These are phyloP conservation scores for Eubasilissa splendida DNA, from an alignment of 2,888 invertebrate species.

Conservation along the genomic window DNA sequence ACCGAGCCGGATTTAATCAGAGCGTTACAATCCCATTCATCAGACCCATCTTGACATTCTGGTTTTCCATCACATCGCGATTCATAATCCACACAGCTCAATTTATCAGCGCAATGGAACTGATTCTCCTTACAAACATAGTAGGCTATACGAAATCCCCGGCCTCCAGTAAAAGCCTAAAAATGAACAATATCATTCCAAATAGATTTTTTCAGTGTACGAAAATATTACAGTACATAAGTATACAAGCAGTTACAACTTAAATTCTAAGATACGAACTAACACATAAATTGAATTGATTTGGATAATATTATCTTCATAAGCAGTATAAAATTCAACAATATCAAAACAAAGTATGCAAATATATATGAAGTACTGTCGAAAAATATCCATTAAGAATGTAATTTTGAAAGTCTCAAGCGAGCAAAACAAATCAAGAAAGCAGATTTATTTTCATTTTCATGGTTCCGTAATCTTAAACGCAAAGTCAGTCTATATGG, in stretches of 20 bases:
- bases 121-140: slow-evolving; percentile 47
- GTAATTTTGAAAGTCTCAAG: not conserved
- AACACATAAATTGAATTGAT: too few species aligned
- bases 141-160: slow-evolving; percentile 50
- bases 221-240: too few species aligned
- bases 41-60: slow-evolving; percentile 51
- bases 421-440: not conserved
- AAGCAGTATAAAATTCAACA: too few species aligned
- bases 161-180: slow-evolving; percentile 45
- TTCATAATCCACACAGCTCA: slow-evolving; percentile 43
- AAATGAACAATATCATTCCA: too few species aligned
- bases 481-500: too few species aligned
- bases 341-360: too few species aligned
- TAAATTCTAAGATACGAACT: too few species aligned
- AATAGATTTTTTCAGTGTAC: too few species aligned
- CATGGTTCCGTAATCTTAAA: too few species aligned
- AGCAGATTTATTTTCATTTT: too few species aligned
- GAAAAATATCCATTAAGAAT: not conserved
- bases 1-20: slow-evolving; percentile 9
- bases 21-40: slow-evolving; percentile 46
- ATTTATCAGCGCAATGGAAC: slow-evolving; percentile 51
- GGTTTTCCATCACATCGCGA: slow-evolving; percentile 47
- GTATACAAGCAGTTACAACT: too few species aligned
- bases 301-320: too few species aligned
- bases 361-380: not conserved